phyloP scores from a whole-genome alignment of 2,797 vertebrate genomes.

The Caiman crocodilus region DNA sequence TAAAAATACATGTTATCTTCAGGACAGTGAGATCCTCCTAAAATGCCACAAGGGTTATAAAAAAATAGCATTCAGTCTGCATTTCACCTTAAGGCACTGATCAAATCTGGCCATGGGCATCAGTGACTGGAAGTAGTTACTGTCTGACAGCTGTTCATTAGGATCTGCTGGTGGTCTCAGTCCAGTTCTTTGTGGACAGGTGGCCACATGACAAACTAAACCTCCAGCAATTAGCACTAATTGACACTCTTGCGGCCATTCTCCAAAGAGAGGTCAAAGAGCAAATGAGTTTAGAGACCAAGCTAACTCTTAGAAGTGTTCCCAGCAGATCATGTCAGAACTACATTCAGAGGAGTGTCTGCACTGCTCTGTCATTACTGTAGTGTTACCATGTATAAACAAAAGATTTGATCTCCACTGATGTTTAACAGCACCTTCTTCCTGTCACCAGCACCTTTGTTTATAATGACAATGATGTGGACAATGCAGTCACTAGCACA shows the following conservation, averaged over 20 bases:
- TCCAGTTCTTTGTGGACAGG: slow-evolving; percentile 53
- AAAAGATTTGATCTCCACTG: fast-evolving
- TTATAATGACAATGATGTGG: fast-evolving
- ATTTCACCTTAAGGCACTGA: slow-evolving; percentile 17
- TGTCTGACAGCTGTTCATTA: slow-evolving; percentile 70
- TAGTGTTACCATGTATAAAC: fast-evolving
- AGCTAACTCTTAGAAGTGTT: not conserved
- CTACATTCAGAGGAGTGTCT: not conserved
- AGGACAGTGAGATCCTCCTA: not conserved
- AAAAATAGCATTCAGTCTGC: fast-evolving
- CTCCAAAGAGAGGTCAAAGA: slow-evolving; percentile 43
- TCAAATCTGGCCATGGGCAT: not conserved
- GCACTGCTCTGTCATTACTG: fast-evolving
- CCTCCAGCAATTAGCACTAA: slow-evolving; percentile 71
- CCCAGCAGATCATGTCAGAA: not conserved
- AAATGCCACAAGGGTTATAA: slow-evolving; percentile 22
- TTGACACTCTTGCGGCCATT: slow-evolving; percentile 30
- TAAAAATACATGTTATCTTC: slow-evolving; percentile 51
- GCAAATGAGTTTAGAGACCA: not conserved
- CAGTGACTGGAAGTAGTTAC: fast-evolving
- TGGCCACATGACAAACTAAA: slow-evolving; percentile 47
- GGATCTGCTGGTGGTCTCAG: slow-evolving; percentile 22
- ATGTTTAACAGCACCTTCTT: not conserved
- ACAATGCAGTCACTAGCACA: fast-evolving
- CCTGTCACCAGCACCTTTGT: fast-evolving